phyloP scores from a whole-genome alignment of 64 coral and sea anemone species.

The Stichodactyla mertensii region DNA sequence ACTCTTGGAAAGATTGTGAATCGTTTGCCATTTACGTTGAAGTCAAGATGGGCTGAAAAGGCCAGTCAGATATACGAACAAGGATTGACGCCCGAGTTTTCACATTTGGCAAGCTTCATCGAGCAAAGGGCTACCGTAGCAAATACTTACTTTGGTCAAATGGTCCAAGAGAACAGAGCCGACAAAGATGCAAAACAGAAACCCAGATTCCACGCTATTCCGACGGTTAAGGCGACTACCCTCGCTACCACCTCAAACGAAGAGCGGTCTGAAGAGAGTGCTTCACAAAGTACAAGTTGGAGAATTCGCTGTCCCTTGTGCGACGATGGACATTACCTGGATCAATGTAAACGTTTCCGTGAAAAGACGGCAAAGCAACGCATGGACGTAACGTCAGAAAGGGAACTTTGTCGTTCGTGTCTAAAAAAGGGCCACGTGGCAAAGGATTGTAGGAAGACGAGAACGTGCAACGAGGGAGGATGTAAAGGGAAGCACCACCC shows the following conservation, averaged over 20 bases:
- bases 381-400: neutral
- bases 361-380: neutral
- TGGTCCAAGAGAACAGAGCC: no score
- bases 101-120: neutral
- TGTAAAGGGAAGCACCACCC: slow-evolving; percentile 6
- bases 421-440: neutral
- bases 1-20: slow-evolving; percentile 22
- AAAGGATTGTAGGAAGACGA: neutral
- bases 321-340: neutral
- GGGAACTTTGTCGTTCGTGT: neutral
- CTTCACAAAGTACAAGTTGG: neutral
- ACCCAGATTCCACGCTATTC: neutral
- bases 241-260: neutral
- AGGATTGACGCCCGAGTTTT: neutral
- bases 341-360: neutral
- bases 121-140: neutral
- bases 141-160: neutral
- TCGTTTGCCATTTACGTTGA: neutral
- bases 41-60: slow-evolving; percentile 5
- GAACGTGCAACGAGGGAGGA: neutral
- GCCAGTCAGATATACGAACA: slow-evolving; percentile 8
- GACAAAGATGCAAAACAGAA: neutral
- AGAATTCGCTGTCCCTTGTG: neutral
- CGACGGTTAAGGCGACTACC: neutral
- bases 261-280: neutral